Conservation (phyloP, 2,113 vertebrate genomes). For the Bufo gargarizans region DNA sequence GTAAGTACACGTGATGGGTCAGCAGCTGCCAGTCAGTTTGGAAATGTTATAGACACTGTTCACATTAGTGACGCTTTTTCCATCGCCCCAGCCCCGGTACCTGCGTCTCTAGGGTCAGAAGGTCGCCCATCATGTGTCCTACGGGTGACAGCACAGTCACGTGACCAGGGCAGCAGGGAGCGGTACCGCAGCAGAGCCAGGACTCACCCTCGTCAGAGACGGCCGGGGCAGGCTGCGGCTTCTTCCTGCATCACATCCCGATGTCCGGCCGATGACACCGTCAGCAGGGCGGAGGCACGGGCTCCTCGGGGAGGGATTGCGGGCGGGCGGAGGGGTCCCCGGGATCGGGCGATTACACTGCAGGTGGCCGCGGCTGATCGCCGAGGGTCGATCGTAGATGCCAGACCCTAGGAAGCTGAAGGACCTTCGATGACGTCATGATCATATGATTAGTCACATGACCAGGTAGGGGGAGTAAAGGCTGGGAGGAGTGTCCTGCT, state of each 20-base stretch:
- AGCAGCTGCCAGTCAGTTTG: too few species aligned
- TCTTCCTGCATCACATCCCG: too few species aligned
- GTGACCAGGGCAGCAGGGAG: too few species aligned
- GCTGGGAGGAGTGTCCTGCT: neutral
- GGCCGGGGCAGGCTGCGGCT: neutral
- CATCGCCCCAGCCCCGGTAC: too few species aligned
- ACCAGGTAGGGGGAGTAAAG: neutral
- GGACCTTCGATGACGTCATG: constrained; percentile 2
- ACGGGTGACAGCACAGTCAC: too few species aligned
- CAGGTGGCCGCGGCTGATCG: neutral
- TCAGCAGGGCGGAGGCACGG: neutral
- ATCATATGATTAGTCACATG: neutral
- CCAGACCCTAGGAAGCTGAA: neutral
- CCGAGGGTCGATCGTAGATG: neutral
- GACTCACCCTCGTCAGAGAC: neutral
- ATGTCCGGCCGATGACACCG: neutral
- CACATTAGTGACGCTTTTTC: too few species aligned
- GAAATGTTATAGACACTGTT: too few species aligned
- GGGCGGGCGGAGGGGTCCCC: neutral
- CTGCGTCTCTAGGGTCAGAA: too few species aligned
- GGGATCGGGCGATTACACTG: neutral
- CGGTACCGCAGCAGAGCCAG: neutral
- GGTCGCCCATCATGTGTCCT: too few species aligned
- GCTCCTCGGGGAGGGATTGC: neutral
- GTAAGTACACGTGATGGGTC: too few species aligned